These are phyloP conservation scores for Ischnus inquisitorius DNA, from an alignment of 2,888 invertebrate genomes.

Conservation along the genomic window DNA sequence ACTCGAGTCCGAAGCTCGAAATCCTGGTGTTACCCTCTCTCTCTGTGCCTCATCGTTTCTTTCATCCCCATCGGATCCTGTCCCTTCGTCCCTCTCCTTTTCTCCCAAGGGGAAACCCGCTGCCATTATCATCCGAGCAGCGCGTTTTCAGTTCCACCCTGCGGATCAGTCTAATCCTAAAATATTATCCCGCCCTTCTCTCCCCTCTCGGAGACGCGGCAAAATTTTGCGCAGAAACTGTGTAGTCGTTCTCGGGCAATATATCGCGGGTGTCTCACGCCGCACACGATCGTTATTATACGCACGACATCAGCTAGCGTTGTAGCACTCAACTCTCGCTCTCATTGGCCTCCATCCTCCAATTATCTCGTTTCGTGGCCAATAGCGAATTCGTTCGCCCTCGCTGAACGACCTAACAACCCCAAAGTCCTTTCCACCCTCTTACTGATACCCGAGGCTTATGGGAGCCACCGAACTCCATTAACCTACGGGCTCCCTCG, in stretches of 20 bases:
- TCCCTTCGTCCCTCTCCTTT: conserved; percentile 1
- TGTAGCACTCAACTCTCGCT: conserved; percentile 60
- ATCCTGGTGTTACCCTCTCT: conserved; percentile 62
- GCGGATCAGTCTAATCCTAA: conserved; percentile 79
- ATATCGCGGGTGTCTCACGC: conserved; percentile 49
- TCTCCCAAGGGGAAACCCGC: conserved; percentile 66
- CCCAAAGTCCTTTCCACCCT: conserved; percentile 55
- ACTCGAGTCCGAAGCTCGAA: conserved; percentile 71
- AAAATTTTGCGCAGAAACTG: conserved; percentile 32
- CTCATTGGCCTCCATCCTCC: conserved; percentile 68
- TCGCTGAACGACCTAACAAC: conserved; percentile 56
- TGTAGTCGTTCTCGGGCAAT: conserved; percentile 42
- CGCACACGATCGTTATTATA: conserved; percentile 65
- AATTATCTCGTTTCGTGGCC: conserved; percentile 70
- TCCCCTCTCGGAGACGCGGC: conserved; percentile 16
- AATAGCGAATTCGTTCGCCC: conserved; percentile 69
- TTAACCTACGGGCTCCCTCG: conserved; percentile 15
- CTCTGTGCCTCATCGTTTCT: conserved; percentile 37
- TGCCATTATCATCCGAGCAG: conserved; percentile 68
- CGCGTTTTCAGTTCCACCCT: conserved; percentile 64
- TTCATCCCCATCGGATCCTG: conserved; percentile 9
- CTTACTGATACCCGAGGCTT: conserved; percentile 34
- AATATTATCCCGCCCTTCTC: conserved; percentile 67
- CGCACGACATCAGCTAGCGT: conserved; percentile 54
- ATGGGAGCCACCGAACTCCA: conserved; percentile 30